A percentile compares a stretch with the other conserved stretches of the same genome.
These are phyloP conservation scores for Danio tinwini DNA, from an alignment of 2,797 vertebrate genomes.

Conservation along the genomic window DNA sequence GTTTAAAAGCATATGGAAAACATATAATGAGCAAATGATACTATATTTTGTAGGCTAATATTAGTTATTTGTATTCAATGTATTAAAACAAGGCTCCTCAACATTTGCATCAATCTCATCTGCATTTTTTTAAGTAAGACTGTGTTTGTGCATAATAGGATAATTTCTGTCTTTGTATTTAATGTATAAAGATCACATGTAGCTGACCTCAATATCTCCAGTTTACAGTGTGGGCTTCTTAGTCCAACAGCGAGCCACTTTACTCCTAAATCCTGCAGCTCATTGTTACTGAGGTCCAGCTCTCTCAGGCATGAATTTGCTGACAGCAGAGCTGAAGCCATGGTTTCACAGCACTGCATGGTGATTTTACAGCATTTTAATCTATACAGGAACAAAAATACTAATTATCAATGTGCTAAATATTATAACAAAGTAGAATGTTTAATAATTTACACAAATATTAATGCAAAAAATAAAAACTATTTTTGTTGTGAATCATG, in stretches of 20 bases:
- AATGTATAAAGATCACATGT: neutral
- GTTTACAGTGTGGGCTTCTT: slow-evolving; percentile 5
- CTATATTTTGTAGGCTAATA: neutral
- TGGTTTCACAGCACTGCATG: slow-evolving; percentile 3
- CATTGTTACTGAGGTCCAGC: slow-evolving; percentile 29
- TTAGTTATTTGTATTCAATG: neutral
- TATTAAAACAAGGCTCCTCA: neutral
- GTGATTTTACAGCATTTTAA: slow-evolving; percentile 27
- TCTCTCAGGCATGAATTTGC: slow-evolving; percentile 13
- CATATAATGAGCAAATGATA: neutral
- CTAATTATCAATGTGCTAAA: neutral
- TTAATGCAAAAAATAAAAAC: no score
- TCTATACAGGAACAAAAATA: neutral
- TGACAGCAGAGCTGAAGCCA: slow-evolving; percentile 31
- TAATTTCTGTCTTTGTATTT: neutral
- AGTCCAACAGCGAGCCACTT: slow-evolving; percentile 10
- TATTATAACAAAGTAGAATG: neutral
- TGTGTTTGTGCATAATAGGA: neutral
- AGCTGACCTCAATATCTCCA: slow-evolving; percentile 17
- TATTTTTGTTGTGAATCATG: no score
- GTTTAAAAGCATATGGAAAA: neutral
- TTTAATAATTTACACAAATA: no score
- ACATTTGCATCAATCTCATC: neutral
- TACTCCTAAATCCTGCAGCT: slow-evolving; percentile 26
- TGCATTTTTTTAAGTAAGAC: neutral